Base-by-base conservation (phyloP, 2,113 vertebrate species). In the Elephantulus edwardii region DNA sequence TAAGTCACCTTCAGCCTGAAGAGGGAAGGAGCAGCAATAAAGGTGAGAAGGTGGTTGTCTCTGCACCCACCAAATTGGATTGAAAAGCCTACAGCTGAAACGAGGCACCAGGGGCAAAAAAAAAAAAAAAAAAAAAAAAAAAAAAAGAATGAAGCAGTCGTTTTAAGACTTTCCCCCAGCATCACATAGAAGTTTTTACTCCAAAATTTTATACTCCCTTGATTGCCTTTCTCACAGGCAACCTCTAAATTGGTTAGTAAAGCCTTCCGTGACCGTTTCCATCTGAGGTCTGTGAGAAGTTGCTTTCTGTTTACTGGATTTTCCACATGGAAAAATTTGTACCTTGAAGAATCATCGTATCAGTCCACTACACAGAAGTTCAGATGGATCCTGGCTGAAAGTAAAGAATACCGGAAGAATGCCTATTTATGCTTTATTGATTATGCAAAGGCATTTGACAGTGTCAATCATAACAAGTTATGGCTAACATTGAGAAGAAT, bases 251-350 rank as follows among this genome's bases (percentile, higher is more conserved):
- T 87, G 40, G 40, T 80, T 84, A 58, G 20, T 82, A 58, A 80
- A 72, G 33, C 11, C 46, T 42, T 75, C 88, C 85, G 58, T 42
- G 83, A 72, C 38, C 54, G 60, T 71, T 75, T 77, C 68, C 58
- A 60, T 33, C 58, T 80, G 58, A 91, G 79, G 12, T 24, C 68
- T 35, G 50, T 0, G 30, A 79, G 52, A 79, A 76, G 54, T 28
- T 82, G 70, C 50, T 90, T 86, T 83, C 46, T 22, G 50, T 85
- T 88, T 62, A 58, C 80, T 78, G 66, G 14, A 28, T 94, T 90
- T 83, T 76, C 66, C 35, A 33, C 14, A 33, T 16, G 70, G 26
- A 79, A 64, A n/a, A 16, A 24, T 71, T 82, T 83, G 13, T 54
- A 56, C 60, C 72, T 26, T 35, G 48, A 81, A 62, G 83, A 60